Evolutionary conservation across 2,113 vertebrate genomes (phyloP).

Genomic region (Dryoscopus gambensis): DNA sequence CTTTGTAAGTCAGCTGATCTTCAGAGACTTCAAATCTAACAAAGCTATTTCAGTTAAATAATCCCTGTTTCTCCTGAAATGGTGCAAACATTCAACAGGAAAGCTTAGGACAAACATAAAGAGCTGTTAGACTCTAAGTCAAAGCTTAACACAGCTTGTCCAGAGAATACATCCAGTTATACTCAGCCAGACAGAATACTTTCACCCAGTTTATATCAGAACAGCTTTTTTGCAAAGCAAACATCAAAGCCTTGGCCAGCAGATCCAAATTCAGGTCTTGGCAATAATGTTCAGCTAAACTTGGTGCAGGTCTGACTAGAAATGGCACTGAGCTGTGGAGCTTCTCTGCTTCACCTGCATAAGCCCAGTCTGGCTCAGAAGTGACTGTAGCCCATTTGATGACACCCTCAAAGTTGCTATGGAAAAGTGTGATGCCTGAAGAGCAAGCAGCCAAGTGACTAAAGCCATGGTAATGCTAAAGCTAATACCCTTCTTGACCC

Average conservation of each 20-base stretch:
- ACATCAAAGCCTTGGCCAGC: background rate
- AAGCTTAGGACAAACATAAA: background rate
- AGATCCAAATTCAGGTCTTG: background rate
- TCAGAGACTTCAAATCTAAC: background rate
- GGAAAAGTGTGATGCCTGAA: background rate
- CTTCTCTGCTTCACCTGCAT: background rate
- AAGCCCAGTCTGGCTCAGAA: background rate
- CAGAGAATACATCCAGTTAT: background rate
- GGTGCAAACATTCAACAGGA: background rate
- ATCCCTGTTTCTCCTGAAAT: background rate
- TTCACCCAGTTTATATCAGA: background rate
- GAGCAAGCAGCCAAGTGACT: background rate
- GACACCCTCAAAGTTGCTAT: background rate
- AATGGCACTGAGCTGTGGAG: background rate
- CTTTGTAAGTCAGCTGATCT: background rate
- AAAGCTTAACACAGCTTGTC: background rate
- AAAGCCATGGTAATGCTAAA: background rate
- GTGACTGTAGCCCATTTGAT: background rate
- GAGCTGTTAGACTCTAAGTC: background rate
- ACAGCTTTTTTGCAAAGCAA: background rate
- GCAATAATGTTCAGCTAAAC: background rate
- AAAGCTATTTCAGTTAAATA: slow-evolving; percentile 2
- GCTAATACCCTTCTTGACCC: background rate
- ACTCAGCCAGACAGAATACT: background rate
- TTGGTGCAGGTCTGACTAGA: background rate